A percentile compares a stretch with the other conserved stretches of the same genome.
These are phyloP conservation scores for Dasysyrphus tricinctus DNA, from an alignment of 2,888 invertebrate species.

Conservation along the genomic window DNA sequence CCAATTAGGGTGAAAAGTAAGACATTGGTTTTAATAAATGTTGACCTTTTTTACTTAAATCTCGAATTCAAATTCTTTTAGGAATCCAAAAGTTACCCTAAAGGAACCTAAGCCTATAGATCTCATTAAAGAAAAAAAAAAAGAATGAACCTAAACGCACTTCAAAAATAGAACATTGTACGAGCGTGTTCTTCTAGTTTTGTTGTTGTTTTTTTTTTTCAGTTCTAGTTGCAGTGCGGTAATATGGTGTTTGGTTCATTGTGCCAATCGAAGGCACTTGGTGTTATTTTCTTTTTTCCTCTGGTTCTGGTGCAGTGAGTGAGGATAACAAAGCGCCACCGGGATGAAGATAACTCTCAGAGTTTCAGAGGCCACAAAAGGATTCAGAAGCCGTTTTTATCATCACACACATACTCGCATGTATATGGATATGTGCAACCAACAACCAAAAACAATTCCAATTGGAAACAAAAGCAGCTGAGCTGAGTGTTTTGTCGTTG, in stretches of 20 bases:
- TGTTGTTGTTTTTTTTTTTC: constrained; percentile 5
- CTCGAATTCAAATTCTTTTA: not conserved
- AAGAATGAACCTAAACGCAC: constrained; percentile 52
- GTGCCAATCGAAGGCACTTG: constrained; percentile 66
- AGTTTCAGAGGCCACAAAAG: constrained; percentile 52
- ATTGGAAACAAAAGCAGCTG: constrained; percentile 69
- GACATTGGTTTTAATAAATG: not conserved
- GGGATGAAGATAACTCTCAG: constrained; percentile 41
- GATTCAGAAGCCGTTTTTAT: constrained; percentile 31
- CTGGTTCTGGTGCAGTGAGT: constrained; percentile 49
- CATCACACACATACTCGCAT: not conserved
- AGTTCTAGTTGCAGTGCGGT: constrained; percentile 22
- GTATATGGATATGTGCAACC: not conserved
- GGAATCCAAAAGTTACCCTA: constrained; percentile 1
- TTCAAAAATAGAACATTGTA: constrained; percentile 66
- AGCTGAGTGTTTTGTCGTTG: constrained; percentile 48
- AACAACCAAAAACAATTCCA: constrained; percentile 44
- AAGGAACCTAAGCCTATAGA: not conserved
- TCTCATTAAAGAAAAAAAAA: not conserved
- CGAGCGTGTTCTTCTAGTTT: constrained; percentile 10
- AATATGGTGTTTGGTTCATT: constrained; percentile 46
- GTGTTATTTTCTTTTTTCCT: constrained; percentile 16
- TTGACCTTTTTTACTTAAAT: not conserved
- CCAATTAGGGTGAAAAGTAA: not conserved
- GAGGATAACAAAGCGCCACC: constrained; percentile 59